phyloP scores from a whole-genome alignment of 2,888 invertebrate genomes.

The Flexamia atlantica region DNA sequence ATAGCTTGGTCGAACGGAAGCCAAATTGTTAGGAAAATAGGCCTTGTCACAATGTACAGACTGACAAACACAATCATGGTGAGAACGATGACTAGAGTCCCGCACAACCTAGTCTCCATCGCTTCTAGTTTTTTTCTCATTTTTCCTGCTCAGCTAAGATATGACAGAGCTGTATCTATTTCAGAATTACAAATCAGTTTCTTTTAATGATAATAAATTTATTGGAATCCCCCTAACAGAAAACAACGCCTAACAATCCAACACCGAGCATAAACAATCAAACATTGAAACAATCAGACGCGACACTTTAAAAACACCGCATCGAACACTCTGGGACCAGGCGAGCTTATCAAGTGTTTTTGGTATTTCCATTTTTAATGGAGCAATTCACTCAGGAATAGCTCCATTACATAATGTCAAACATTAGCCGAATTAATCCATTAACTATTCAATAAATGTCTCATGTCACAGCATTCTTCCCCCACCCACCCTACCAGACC shows the following conservation, averaged over 20 bases:
- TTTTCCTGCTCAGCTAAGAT: too few species aligned
- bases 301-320: not conserved
- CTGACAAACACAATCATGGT: slow-evolving; percentile 65
- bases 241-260: too few species aligned
- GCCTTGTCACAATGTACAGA: slow-evolving; percentile 70
- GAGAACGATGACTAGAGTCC: slow-evolving; percentile 66
- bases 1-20: slow-evolving; percentile 66
- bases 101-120: slow-evolving; percentile 67
- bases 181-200: too few species aligned
- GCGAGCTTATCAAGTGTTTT: not conserved
- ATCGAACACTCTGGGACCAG: not conserved
- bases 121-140: slow-evolving; percentile 63
- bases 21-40: slow-evolving; percentile 70
- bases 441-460: slow-evolving; percentile 27
- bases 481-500: too few species aligned
- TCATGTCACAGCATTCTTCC: slow-evolving; percentile 14
- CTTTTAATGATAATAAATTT: too few species aligned
- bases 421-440: slow-evolving; percentile 34
- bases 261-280: too few species aligned
- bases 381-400: slow-evolving; percentile 10
- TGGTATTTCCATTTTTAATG: not conserved
- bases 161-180: too few species aligned
- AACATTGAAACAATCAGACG: not conserved
- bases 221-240: too few species aligned
- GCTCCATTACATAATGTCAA: not conserved